These are phyloP conservation scores for Grallaria varia DNA, from an alignment of 2,113 vertebrate genomes.

Conservation along the genomic window DNA sequence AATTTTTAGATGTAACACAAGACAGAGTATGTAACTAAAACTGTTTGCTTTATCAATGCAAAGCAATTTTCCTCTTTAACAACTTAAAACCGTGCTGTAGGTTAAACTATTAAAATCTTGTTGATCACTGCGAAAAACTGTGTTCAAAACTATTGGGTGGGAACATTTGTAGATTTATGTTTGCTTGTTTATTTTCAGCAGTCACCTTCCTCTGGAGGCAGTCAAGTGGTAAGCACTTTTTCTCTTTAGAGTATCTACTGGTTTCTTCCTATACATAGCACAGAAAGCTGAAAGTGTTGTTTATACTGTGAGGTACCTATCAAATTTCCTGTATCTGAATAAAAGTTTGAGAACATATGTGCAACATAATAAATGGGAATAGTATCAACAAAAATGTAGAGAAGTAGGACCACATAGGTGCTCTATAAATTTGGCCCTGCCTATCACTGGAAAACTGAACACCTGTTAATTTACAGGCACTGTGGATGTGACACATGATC, in stretches of 20 bases:
- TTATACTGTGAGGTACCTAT: background rate
- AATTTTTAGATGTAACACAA: background rate
- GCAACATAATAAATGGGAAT: background rate
- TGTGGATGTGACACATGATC: background rate
- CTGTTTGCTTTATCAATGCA: background rate
- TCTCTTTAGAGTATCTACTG: background rate
- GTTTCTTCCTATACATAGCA: background rate
- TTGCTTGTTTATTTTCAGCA: conserved; percentile 39
- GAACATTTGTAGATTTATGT: background rate
- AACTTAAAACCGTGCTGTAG: background rate
- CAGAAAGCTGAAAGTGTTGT: background rate
- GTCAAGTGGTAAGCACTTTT: conserved; percentile 42
- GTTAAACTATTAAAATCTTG: background rate
- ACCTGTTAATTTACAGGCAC: rapidly evolving
- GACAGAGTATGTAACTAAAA: background rate
- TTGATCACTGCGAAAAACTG: background rate
- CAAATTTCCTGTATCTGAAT: background rate
- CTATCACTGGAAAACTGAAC: background rate
- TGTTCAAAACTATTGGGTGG: background rate
- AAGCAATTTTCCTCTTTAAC: background rate
- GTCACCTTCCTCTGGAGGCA: background rate
- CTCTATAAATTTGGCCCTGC: background rate
- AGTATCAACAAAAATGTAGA: background rate
- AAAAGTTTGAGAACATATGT: background rate
- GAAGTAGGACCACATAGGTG: background rate